A percentile compares a stretch with the other conserved stretches of the same genome.
Evolutionary conservation across 2,113 vertebrate genomes (phyloP).

Genomic region (Melanerpes formicivorus): DNA sequence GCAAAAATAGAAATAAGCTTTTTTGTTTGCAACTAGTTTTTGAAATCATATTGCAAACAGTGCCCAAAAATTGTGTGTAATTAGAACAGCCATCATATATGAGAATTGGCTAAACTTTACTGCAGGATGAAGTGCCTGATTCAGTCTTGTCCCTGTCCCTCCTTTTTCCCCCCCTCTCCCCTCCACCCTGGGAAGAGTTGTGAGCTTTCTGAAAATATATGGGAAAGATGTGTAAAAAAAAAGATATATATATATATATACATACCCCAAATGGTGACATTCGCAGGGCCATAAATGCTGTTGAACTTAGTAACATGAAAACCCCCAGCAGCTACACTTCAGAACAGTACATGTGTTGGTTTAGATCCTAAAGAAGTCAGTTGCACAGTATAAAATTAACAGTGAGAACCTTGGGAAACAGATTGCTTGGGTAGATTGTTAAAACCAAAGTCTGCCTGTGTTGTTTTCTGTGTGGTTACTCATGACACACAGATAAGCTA

Average conservation of each 20-base stretch:
- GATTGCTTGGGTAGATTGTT: neutral
- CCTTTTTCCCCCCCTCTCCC: no score
- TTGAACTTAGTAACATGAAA: neutral
- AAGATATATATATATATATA: neutral
- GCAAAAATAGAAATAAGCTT: neutral
- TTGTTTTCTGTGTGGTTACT: neutral
- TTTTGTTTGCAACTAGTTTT: neutral
- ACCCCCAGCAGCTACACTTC: neutral
- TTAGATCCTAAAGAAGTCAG: neutral
- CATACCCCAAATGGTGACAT: neutral
- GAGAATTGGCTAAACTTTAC: neutral
- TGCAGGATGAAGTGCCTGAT: neutral
- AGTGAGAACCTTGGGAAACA: neutral
- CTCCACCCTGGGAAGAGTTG: neutral
- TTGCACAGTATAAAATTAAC: neutral
- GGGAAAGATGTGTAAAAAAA: neutral
- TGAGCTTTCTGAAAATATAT: neutral
- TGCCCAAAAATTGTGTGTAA: neutral
- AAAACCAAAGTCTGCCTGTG: neutral
- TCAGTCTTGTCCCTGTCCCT: neutral
- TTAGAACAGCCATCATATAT: neutral
- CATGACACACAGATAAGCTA: neutral
- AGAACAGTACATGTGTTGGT: fast-evolving
- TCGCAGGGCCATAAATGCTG: neutral
- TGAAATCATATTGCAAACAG: neutral